Percentiles rank a stretch among this genome's conserved stretches.
Conservation (phyloP, 2,113 vertebrate genomes). For the Erinaceus europaeus region DNA sequence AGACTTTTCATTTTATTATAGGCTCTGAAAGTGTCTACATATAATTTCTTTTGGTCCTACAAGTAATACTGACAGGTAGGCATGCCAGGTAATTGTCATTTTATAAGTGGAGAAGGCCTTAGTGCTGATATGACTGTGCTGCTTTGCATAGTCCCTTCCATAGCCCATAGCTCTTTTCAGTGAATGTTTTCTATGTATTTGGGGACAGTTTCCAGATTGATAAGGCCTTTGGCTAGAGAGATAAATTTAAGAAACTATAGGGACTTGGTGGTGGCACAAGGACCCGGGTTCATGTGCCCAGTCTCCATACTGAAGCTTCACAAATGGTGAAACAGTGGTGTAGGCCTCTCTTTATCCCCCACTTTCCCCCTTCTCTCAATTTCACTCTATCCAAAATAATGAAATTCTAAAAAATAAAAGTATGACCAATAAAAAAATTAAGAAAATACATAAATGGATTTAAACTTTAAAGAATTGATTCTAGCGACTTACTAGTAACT, state of each 20-base stretch:
- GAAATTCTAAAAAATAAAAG: no score
- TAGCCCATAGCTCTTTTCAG: background rate
- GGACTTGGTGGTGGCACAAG: no score
- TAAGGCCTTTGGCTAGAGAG: background rate
- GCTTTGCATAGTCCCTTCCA: background rate
- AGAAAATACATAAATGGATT: background rate
- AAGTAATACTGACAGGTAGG: background rate
- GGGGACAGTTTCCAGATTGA: background rate
- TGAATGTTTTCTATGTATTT: background rate
- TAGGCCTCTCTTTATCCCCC: no score
- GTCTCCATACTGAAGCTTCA: no score
- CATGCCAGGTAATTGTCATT: background rate
- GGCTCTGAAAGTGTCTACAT: background rate
- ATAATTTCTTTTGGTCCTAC: background rate
- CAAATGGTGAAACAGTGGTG: no score
- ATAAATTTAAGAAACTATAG: conserved; percentile 2
- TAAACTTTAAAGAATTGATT: background rate
- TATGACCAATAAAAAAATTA: no score
- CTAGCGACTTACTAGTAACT: background rate
- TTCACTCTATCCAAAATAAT: no score
- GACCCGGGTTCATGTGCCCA: no score
- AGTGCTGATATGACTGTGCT: background rate
- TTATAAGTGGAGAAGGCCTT: background rate
- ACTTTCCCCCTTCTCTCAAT: no score
- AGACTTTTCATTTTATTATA: background rate